phyloP scores from a whole-genome alignment of 2,797 vertebrate species.

The Xenentodon cancila region DNA sequence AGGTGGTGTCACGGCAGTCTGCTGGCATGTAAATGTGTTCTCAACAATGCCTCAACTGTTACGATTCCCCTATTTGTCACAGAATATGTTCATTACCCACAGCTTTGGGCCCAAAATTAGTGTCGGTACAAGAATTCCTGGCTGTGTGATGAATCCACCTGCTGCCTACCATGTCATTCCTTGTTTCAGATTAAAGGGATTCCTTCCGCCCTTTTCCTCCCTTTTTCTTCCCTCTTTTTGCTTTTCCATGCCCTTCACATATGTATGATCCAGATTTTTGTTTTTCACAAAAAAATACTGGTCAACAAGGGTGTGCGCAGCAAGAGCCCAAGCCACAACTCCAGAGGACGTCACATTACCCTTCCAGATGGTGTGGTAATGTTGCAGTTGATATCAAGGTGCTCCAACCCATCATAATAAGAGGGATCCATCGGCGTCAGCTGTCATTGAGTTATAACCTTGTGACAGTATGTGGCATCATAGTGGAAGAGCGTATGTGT shows the following conservation, averaged over 20 bases:
- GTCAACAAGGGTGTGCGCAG: conserved; percentile 74
- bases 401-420: conserved; percentile 84
- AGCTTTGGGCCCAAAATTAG: conserved; percentile 82
- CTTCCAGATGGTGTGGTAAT: conserved; percentile 85
- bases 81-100: conserved; percentile 83
- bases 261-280: conserved; percentile 61
- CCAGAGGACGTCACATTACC: conserved; percentile 76
- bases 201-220: conserved; percentile 40
- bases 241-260: conserved; percentile 77
- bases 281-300: conserved; percentile 79
- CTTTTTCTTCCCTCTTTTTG: too few relatives aligned
- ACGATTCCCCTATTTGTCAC: conserved; percentile 80
- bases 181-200: conserved; percentile 66
- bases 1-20: conserved; percentile 82
- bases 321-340: conserved; percentile 68
- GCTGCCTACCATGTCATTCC: conserved; percentile 62
- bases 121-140: conserved; percentile 81
- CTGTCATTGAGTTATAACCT: conserved; percentile 78
- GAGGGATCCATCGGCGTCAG: conserved; percentile 74
- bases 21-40: conserved; percentile 80
- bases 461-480: conserved; percentile 60
- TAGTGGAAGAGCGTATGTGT: conserved; percentile 35
- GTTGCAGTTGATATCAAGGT: conserved; percentile 82
- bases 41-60: conserved; percentile 73
- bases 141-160: conserved; percentile 80